Conservation (phyloP, 2,888 invertebrate genomes). For the Melanotus villosus region DNA sequence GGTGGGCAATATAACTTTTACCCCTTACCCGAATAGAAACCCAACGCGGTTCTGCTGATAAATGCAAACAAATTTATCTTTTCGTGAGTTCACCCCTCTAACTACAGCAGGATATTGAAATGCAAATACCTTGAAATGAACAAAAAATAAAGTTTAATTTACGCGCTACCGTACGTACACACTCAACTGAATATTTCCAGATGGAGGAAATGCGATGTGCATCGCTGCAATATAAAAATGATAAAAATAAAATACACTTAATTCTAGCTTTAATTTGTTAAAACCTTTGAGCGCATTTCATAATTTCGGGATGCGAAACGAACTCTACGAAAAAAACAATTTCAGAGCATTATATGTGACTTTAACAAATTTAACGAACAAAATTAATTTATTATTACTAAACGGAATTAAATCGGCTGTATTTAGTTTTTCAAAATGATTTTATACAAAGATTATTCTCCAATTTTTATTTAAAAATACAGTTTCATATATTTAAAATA, state of each 20-base stretch:
- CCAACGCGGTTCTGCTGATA: conserved; percentile 46
- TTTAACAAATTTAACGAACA: too few species aligned
- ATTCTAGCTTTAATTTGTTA: too few species aligned
- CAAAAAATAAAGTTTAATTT: conserved; percentile 52
- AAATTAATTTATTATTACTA: too few species aligned
- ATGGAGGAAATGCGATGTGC: background rate
- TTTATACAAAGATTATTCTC: too few species aligned
- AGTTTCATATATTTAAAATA: too few species aligned
- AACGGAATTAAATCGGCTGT: too few species aligned
- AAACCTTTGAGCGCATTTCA: background rate
- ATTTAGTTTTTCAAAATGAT: too few species aligned
- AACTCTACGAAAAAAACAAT: too few species aligned
- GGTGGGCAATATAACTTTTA: conserved; percentile 50
- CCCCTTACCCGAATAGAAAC: conserved; percentile 42
- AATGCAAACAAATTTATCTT: conserved; percentile 54
- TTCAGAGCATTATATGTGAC: too few species aligned
- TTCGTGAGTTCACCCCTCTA: conserved; percentile 43
- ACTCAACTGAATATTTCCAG: background rate
- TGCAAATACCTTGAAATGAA: conserved; percentile 51
- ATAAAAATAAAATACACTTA: too few species aligned
- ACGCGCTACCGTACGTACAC: conserved; percentile 22
- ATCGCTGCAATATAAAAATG: too few species aligned
- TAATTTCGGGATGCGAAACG: background rate
- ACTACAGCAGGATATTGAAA: conserved; percentile 50
- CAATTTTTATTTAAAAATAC: too few species aligned